Evolutionary conservation across 2,113 vertebrate genomes (phyloP).

Genomic region (Poecile atricapillus): DNA sequence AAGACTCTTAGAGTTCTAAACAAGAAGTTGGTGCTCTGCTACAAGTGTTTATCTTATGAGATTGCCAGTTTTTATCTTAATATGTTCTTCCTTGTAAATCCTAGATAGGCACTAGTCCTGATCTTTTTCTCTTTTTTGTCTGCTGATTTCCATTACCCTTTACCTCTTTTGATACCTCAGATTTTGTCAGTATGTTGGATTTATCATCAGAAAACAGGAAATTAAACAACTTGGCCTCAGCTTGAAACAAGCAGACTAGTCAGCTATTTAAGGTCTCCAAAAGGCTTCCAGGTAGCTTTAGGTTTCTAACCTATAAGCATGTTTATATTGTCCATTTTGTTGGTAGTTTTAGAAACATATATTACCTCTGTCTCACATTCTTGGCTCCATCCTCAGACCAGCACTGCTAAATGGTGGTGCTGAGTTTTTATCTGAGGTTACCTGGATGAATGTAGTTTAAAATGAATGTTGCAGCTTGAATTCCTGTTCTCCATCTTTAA

Average conservation of each 20-base stretch:
- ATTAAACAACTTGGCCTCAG: neutral
- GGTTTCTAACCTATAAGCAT: neutral
- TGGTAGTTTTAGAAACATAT: neutral
- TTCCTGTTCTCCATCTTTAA: neutral
- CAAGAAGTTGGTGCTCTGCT: neutral
- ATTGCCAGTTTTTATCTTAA: neutral
- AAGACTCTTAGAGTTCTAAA: neutral
- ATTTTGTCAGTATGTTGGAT: neutral
- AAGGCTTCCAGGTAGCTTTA: neutral
- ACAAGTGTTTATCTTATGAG: neutral
- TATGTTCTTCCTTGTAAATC: neutral
- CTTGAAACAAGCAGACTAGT: neutral
- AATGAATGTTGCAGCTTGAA: neutral
- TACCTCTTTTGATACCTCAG: neutral
- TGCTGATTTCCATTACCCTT: neutral
- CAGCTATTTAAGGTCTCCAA: neutral
- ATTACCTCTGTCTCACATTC: neutral
- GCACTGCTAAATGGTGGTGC: neutral
- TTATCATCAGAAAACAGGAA: neutral
- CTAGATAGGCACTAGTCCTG: neutral
- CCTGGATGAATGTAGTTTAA: neutral
- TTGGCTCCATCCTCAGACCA: neutral
- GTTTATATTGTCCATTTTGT: neutral
- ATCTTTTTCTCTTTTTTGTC: neutral
- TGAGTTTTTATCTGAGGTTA: neutral